These are phyloP conservation scores for Whitmania pigra DNA, from an alignment of 1,140 invertebrate genomes.

Conservation along the genomic window DNA sequence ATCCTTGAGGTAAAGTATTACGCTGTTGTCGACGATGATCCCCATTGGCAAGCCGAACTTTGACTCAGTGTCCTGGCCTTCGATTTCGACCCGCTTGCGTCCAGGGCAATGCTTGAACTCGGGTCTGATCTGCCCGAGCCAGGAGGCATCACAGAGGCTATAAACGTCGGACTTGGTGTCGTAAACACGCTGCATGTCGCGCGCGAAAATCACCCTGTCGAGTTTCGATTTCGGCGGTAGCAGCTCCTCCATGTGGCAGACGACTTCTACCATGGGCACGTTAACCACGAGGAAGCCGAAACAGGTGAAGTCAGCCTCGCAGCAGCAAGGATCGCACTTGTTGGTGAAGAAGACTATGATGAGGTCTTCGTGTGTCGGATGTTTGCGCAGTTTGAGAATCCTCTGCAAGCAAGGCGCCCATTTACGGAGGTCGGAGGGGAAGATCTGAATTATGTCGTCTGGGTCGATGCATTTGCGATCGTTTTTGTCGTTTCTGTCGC, in stretches of 20 bases:
- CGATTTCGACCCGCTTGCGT: neutral
- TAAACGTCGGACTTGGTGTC: constrained; percentile 3
- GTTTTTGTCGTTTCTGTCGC: constrained; percentile 2
- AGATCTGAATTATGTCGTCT: constrained; percentile 1
- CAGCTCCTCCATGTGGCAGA: neutral
- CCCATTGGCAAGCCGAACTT: neutral
- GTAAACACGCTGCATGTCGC: neutral
- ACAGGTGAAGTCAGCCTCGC: neutral
- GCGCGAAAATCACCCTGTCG: neutral
- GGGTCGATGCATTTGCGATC: neutral
- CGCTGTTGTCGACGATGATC: neutral
- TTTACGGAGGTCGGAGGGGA: neutral
- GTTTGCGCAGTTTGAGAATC: neutral
- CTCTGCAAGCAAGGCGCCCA: neutral
- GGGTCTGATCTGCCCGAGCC: neutral
- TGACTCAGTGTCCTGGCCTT: neutral
- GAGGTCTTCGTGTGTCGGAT: neutral
- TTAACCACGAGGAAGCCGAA: neutral
- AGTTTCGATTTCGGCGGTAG: neutral
- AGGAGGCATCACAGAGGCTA: neutral
- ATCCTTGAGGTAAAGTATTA: neutral
- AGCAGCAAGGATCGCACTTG: neutral
- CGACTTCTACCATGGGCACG: neutral
- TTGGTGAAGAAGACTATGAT: neutral
- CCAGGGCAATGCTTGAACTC: neutral